Percentiles rank a stretch among this genome's conserved stretches.
Conservation (phyloP, 2,797 vertebrate genomes). For the Mus caroli region DNA sequence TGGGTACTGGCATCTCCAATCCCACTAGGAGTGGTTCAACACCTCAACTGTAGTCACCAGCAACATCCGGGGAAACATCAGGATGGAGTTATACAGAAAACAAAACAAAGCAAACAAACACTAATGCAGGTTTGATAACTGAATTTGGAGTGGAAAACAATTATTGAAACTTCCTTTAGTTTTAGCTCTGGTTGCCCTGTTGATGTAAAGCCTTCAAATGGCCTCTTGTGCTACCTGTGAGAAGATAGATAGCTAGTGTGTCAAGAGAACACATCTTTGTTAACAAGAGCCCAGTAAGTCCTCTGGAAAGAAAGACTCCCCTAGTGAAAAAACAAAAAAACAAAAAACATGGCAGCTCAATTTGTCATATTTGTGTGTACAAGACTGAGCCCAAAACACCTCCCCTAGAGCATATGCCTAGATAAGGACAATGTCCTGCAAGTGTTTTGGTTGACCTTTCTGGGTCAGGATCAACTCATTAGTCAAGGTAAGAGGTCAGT, state of each 20-base stretch:
- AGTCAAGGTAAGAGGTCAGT: background rate
- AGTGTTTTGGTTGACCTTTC: too few species aligned
- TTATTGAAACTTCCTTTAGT: background rate
- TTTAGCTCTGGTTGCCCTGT: background rate
- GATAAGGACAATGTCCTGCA: background rate
- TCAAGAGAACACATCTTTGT: background rate
- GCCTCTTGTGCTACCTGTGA: background rate
- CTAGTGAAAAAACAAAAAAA: background rate
- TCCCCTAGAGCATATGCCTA: background rate
- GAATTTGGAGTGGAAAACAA: background rate
- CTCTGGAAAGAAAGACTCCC: background rate
- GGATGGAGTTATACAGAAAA: background rate
- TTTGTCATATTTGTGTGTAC: too few species aligned
- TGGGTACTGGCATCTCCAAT: background rate
- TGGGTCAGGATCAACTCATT: background rate
- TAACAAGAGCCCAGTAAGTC: background rate
- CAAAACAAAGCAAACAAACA: background rate
- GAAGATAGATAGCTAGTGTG: too few species aligned
- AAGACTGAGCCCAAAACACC: too few species aligned
- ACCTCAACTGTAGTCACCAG: background rate
- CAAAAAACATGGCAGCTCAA: background rate
- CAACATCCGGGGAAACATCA: accelerated
- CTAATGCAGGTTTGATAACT: background rate
- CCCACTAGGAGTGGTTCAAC: accelerated
- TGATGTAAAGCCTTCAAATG: background rate